Evolutionary conservation across 2,888 invertebrate genomes (phyloP), one percentile per base, ranked within the genome.

Genomic region (Drosophila robusta): DNA sequence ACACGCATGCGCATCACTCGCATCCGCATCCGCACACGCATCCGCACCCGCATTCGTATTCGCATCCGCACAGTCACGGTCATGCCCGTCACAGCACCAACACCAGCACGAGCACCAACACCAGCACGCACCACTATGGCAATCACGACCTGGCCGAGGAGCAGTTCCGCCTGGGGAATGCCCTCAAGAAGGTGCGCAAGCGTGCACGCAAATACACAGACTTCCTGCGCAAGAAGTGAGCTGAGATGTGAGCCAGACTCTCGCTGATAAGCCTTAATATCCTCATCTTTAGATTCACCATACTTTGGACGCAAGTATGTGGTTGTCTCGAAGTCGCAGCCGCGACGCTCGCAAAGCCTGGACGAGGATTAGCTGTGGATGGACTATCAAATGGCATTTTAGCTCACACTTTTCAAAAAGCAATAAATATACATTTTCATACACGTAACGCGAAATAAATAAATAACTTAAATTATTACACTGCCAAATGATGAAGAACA

Each of bases 151-250:
- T 90, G 46, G 77, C 89, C 68, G 87, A 90, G 41, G 92, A 91
- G 63, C 91, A 90, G 66, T 91, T 91, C 69, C 92, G 91, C 73
- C 78, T 92, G 72, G 89, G 90, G 66, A 91, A 86, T 63, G 92
- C 92, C 61, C 78, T 92, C 16, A 91, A 89, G 67, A 83, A 88
- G 69, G 92, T 92, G 60, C 90, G 92, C 76, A 92, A 90, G 80
- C 91, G 92, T 69, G 92, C 92, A 76, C 91, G 92, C 78, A 92
- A 92, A 87, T 92, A 90, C 87, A 91, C 92, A 44, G 92, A 92
- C 45, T 92, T 91, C 69, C 80, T 92, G 72, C 92, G 91, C 79
- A 92, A 91, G 75, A 92, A 92, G 79, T 92, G 88, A 88, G 63
- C 34, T 11, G 34, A n/a, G 50, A 26, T 16, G 39, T 22, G 39